These are phyloP conservation scores for Drosophila koepferae DNA, from an alignment of 2,888 invertebrate genomes.

Conservation along the genomic window DNA sequence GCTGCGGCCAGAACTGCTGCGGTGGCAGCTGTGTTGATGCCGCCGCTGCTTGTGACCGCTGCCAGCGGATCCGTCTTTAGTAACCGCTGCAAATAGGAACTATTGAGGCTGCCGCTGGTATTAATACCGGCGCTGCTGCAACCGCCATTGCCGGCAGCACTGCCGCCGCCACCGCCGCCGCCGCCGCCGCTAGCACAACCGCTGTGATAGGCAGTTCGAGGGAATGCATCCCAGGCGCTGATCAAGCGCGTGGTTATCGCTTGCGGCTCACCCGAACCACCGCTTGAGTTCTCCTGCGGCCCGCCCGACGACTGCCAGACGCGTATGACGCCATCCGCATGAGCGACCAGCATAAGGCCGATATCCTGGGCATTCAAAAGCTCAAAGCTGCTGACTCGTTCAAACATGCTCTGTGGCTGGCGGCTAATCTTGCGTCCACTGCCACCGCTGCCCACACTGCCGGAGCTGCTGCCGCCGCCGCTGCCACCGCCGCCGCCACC, in stretches of 20 bases:
- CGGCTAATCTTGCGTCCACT: not conserved
- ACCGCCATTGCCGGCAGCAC: not conserved
- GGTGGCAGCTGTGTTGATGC: too few relatives aligned
- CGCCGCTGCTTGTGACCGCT: constrained; percentile 1
- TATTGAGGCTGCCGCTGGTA: constrained; percentile 13
- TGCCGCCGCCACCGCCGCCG: not conserved
- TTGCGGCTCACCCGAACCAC: constrained; percentile 43
- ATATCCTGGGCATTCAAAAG: constrained; percentile 95
- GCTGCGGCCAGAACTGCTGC: not conserved
- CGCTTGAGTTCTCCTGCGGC: not conserved
- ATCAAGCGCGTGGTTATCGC: constrained; percentile 87
- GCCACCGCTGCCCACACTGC: not conserved
- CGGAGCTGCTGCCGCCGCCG: not conserved
- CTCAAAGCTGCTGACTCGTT: constrained; percentile 92
- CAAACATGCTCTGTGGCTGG: constrained; percentile 62
- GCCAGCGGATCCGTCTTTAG: constrained; percentile 24
- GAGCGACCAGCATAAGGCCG: constrained; percentile 89
- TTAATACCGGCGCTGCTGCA: not conserved
- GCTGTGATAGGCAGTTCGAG: constrained; percentile 62
- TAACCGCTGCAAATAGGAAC: constrained; percentile 43
- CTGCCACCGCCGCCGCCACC: not conserved
- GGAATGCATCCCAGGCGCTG: constrained; percentile 94
- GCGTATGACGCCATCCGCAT: constrained; percentile 89
- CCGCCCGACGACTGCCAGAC: constrained; percentile 83
- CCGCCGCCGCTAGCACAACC: too few relatives aligned